Percentiles rank a stretch among this genome's conserved stretches.
phyloP scores from a whole-genome alignment of 2,113 vertebrate species.

The Opisthocomus hoazin region DNA sequence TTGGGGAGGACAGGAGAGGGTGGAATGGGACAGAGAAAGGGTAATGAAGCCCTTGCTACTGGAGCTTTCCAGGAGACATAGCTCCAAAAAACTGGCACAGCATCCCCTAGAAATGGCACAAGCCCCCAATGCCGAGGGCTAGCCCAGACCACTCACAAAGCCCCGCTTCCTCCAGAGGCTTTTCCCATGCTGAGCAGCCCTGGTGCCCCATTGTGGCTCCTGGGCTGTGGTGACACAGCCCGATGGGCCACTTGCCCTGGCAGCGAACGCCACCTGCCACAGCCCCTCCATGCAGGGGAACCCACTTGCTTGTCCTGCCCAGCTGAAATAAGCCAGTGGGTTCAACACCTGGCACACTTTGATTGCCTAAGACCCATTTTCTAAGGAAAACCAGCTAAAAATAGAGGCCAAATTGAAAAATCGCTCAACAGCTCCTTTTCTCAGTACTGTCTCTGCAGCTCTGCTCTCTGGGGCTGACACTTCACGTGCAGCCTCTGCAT shows the following conservation, averaged over 20 bases:
- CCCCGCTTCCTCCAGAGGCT: neutral
- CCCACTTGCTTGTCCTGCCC: rapidly evolving
- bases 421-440: neutral
- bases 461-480: rapidly evolving
- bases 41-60: neutral
- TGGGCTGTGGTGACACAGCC: rapidly evolving
- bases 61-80: rapidly evolving
- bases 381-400: neutral
- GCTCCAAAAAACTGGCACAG: rapidly evolving
- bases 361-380: neutral
- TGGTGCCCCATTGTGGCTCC: rapidly evolving
- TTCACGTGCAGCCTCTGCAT: rapidly evolving
- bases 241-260: rapidly evolving
- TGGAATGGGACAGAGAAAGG: neutral
- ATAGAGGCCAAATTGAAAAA: neutral
- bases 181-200: neutral
- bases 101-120: neutral
- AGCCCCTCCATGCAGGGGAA: rapidly evolving
- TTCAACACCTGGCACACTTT: rapidly evolving
- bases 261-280: rapidly evolving
- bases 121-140: rapidly evolving
- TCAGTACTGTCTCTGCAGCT: neutral
- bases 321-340: rapidly evolving
- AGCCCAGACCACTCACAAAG: neutral
- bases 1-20: neutral